Base-by-base conservation (phyloP, 2,888 invertebrate genomes). In the Lycia hirtaria region DNA sequence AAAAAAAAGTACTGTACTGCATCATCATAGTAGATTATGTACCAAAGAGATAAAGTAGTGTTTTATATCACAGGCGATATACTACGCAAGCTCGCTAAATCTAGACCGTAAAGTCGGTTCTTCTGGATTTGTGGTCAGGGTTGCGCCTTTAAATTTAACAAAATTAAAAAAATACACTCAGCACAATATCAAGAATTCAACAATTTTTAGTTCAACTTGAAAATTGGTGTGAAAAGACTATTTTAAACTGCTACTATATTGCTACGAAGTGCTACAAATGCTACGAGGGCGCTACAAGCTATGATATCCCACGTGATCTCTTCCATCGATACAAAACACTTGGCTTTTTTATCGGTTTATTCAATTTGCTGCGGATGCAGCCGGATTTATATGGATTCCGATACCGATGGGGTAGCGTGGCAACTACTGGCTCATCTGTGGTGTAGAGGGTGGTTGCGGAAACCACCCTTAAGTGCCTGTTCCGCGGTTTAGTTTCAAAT, bases 311-410 rank as follows among this genome's bases (percentile, higher is more conserved):
- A 12, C 33, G 24, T 22, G 51, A 47, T 40, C 50, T 59, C n/a
- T 57, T 65, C 58, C 45, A 60, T 64, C 61, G 67, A 66, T 64
- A 65, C 65, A 61, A 56, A 63, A 61, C 58, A 65, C 53, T 47
- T 58, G 56, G 70, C 19, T 78, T 81, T 67, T 85, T 83, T 85
- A 82, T 85, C 81, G 83, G 75, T 74, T 76, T 81, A 83, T 85
- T 85, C 85, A 85, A 85, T 86, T 86, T 83, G 85, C 78, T 79
- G 71, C 78, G 80, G 75, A 71, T 75, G 76, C 67, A 69, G 60
- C 69, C 67, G 69, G 70, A 65, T 71, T 71, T 76, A 76, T 76
- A 73, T 65, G 69, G 71, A 67, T 60, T 56, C 55, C 60, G 56
- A 60, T 59, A 59, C 43, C 44, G 48, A 19, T 26, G 47, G 65